Conservation (phyloP, 1,140 invertebrate species). For the Lysiphlebus fabarum region DNA sequence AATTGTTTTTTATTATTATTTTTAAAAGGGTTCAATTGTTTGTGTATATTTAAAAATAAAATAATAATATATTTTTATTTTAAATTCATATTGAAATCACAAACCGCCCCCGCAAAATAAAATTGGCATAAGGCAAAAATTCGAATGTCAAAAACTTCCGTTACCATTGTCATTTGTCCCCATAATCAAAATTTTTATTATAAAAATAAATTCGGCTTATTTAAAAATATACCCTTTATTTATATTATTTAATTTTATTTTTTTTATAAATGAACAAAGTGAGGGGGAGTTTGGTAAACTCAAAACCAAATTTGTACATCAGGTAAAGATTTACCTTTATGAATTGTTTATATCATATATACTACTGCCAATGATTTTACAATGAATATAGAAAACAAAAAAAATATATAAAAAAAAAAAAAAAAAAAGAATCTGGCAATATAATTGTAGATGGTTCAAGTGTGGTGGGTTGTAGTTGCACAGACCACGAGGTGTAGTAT, state of each 20-base stretch:
- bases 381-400: constrained; percentile 3
- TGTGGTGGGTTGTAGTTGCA: constrained; percentile 51
- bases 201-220: constrained; percentile 51
- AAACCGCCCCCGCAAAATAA: constrained; percentile 41
- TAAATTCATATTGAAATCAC: constrained; percentile 44
- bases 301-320: no score
- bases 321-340: no score
- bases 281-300: no score
- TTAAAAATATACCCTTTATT: constrained; percentile 15
- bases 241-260: no score
- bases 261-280: no score
- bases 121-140: constrained; percentile 55
- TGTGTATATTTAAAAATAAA: no score
- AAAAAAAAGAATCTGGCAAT: background rate
- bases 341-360: no score
- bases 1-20: no score
- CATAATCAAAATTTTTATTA: constrained; percentile 44
- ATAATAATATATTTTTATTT: no score
- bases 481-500: constrained; percentile 51
- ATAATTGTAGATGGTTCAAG: constrained; percentile 21
- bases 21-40: no score
- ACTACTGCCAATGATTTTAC: constrained; percentile 46
- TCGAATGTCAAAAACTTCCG: constrained; percentile 31
- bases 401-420: no score
- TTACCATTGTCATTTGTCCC: constrained; percentile 42